These are phyloP conservation scores for Ephialtes manifestator DNA, from an alignment of 2,888 invertebrate genomes.

Conservation along the genomic window DNA sequence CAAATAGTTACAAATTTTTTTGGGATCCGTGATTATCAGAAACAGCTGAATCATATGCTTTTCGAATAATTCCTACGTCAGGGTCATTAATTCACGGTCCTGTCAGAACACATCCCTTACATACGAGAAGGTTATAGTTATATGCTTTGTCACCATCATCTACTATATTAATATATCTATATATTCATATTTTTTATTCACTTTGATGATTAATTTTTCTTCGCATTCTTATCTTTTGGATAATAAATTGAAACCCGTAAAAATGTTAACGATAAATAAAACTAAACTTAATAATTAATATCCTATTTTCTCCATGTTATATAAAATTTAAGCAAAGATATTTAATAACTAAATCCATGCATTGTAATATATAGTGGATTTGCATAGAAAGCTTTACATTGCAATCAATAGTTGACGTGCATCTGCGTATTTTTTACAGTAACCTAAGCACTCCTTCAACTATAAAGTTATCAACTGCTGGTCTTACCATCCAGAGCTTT, in stretches of 20 bases:
- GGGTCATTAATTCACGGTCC: not conserved
- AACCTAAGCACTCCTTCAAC: not conserved
- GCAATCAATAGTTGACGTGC: not conserved
- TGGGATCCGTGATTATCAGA: not conserved
- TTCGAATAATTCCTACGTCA: slow-evolving; percentile 1
- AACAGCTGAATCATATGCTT: not conserved
- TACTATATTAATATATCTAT: not conserved
- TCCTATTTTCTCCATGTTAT: no score
- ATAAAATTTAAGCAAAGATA: no score
- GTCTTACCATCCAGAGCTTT: not conserved
- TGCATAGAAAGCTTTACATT: not conserved
- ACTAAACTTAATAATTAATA: no score
- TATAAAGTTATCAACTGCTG: slow-evolving; percentile 34
- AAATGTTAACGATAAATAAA: not conserved
- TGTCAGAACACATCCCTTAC: not conserved
- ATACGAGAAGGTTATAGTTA: not conserved
- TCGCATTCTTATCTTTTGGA: not conserved
- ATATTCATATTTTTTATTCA: not conserved
- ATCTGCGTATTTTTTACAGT: not conserved
- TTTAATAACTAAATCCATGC: no score
- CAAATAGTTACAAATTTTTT: not conserved
- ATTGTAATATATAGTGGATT: not conserved
- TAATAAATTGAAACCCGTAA: no score
- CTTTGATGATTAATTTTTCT: not conserved
- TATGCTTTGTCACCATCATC: not conserved